These are phyloP conservation scores for Pangasius krempfi DNA, from an alignment of 2,797 vertebrate species.

Conservation along the genomic window DNA sequence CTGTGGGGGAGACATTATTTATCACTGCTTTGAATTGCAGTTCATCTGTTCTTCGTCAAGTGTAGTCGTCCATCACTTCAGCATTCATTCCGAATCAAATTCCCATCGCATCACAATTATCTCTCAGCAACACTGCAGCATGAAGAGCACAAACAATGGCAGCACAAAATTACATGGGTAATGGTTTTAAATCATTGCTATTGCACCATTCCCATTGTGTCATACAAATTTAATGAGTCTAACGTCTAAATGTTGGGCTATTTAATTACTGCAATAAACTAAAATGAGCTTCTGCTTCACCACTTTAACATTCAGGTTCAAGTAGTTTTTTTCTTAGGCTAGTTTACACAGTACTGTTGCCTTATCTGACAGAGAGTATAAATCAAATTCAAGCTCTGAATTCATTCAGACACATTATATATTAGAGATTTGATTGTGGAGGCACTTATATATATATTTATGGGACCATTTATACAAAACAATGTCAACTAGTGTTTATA, in stretches of 20 bases:
- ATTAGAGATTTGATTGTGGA: background rate
- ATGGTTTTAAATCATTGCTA: slow-evolving; percentile 29
- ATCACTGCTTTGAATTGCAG: slow-evolving; percentile 2
- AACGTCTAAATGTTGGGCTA: background rate
- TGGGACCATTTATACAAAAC: background rate
- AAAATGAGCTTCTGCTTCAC: background rate
- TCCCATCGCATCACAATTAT: slow-evolving; percentile 24
- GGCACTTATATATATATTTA: background rate
- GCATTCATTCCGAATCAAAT: slow-evolving; percentile 22
- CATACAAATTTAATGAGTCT: slow-evolving; percentile 21
- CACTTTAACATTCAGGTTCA: background rate
- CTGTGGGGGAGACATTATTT: background rate
- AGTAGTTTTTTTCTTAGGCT: background rate
- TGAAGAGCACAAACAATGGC: slow-evolving; percentile 23
- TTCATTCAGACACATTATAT: background rate
- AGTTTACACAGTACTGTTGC: background rate
- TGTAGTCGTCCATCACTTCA: slow-evolving; percentile 2
- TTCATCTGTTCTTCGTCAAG: background rate
- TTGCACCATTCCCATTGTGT: background rate
- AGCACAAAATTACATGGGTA: slow-evolving; percentile 16
- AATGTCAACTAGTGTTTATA: background rate
- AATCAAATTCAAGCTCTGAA: background rate
- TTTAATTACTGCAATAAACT: slow-evolving; percentile 30
- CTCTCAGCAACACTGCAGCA: slow-evolving; percentile 1
- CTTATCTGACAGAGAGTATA: background rate